phyloP scores from a whole-genome alignment of 2,797 vertebrate species.

The Clarias laeviceps region DNA sequence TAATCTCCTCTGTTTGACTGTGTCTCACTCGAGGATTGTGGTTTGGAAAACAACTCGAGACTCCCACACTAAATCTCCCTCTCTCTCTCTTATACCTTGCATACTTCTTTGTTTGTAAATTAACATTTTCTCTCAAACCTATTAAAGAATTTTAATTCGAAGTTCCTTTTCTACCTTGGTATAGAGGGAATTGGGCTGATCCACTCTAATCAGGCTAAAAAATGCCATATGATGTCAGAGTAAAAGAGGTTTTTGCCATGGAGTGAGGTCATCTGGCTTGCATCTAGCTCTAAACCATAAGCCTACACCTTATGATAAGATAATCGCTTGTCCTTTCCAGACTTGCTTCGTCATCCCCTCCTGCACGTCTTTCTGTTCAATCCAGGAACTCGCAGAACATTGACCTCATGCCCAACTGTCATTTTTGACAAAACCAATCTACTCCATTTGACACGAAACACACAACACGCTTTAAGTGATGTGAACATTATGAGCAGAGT shows the following conservation, averaged over 20 bases:
- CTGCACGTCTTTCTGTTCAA: not conserved
- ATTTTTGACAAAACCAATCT: not conserved
- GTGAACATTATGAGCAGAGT: not conserved
- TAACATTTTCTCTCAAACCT: not conserved
- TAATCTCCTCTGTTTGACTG: slow-evolving; percentile 63
- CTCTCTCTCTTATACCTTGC: not conserved
- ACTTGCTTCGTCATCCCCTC: not conserved
- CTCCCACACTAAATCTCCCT: slow-evolving; percentile 36
- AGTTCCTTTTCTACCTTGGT: not conserved
- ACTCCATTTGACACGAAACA: not conserved
- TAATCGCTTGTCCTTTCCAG: not conserved
- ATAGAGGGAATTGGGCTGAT: not conserved
- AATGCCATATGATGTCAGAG: too few species aligned
- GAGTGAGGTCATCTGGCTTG: not conserved
- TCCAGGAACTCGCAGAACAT: not conserved
- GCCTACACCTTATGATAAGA: not conserved
- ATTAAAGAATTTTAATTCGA: slow-evolving; percentile 12
- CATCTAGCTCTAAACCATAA: not conserved
- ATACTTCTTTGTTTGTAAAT: slow-evolving; percentile 2
- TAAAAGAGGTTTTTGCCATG: not conserved
- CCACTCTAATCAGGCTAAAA: not conserved
- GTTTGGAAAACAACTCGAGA: slow-evolving; percentile 47
- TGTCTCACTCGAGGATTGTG: slow-evolving; percentile 59
- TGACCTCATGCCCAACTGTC: not conserved
- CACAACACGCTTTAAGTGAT: not conserved